Base-by-base conservation (phyloP, 1,140 invertebrate genomes). In the Trachymyrmex septentrionalis region DNA sequence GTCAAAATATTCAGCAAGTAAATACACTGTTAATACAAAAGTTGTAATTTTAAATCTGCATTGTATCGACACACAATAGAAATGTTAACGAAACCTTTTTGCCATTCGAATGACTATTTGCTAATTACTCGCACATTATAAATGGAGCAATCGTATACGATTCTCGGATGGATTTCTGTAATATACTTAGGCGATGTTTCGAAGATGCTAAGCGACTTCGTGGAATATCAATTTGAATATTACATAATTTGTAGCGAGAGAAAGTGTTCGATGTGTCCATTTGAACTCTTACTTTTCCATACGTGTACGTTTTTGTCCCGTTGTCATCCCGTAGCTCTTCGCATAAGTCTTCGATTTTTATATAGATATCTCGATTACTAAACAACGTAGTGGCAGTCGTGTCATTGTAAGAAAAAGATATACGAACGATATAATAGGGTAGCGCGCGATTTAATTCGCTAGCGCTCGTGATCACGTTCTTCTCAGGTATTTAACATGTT, bases 401-500 rank as follows among this genome's bases (percentile, higher is more conserved):
- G 44, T 57, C 30, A 80, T 78, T 85, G 59, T 87, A 85, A 87
- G 59, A 50, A 76, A 38, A 59, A 34, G 3, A 57, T 38, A 44
- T n/a, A 69, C 44, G 48, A 50, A 73, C 14, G 48, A 67, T 69
- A 85, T 64, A 27, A 64, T 82, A 66, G n/a, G 64, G 66, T 27
- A 73, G 71, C 57, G 63, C 84, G 50, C 63, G 57, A 76, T 48
- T 21, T 50, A 59, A 44, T 30, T 71, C 55, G 55, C 66, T 53
- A 63, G 53, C 81, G 63, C 67, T 89, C 88, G 89, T 88, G 89
- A 90, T 90, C 86, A 78, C 77, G 73, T 88, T 90, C 57, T 76
- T 88, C 90, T 91, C 90, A 90, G 90, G 89, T 91, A 91, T 90
- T 86, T 86, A 84, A 80, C 73, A 72, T 90, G 66, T 90, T 84